These are phyloP conservation scores for Panonychus citri DNA, from an alignment of 1,140 invertebrate species.

Conservation along the genomic window DNA sequence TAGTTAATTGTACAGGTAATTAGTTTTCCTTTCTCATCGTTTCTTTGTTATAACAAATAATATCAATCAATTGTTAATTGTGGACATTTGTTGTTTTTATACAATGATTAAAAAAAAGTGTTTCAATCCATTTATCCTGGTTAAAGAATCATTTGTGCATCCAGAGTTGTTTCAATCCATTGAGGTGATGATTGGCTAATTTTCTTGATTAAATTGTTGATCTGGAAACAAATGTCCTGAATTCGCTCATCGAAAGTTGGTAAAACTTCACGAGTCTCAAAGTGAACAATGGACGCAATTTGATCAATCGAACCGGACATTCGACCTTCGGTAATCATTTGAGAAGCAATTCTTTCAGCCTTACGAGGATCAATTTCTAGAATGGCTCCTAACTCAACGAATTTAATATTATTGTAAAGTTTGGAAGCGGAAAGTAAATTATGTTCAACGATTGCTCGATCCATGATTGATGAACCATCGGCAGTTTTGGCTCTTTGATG, in stretches of 20 bases:
- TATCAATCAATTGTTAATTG: too few relatives aligned
- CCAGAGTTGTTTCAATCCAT: too few relatives aligned
- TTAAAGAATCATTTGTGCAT: too few relatives aligned
- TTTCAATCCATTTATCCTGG: too few relatives aligned
- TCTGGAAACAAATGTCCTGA: too few relatives aligned
- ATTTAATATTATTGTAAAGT: conserved; percentile 93
- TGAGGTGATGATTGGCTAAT: conserved; percentile 19
- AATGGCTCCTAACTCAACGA: conserved; percentile 79
- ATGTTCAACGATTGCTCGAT: conserved; percentile 91
- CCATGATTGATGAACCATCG: conserved; percentile 76
- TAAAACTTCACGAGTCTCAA: conserved; percentile 61
- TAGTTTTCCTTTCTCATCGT: too few relatives aligned
- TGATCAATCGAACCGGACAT: conserved; percentile 97
- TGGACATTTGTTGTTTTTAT: too few relatives aligned
- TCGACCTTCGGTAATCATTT: conserved; percentile 90
- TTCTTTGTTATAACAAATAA: too few relatives aligned
- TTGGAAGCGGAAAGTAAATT: conserved; percentile 91
- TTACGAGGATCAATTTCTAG: conserved; percentile 65
- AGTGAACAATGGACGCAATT: conserved; percentile 88
- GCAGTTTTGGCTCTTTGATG: conserved; percentile 77
- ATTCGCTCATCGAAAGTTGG: conserved; percentile 30
- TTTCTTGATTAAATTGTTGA: too few relatives aligned
- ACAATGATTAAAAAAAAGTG: too few relatives aligned
- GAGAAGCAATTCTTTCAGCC: conserved; percentile 90
- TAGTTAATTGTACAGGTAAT: too few relatives aligned